Conservation (phyloP, 2,797 vertebrate genomes). For the Galagoides demidoff region DNA sequence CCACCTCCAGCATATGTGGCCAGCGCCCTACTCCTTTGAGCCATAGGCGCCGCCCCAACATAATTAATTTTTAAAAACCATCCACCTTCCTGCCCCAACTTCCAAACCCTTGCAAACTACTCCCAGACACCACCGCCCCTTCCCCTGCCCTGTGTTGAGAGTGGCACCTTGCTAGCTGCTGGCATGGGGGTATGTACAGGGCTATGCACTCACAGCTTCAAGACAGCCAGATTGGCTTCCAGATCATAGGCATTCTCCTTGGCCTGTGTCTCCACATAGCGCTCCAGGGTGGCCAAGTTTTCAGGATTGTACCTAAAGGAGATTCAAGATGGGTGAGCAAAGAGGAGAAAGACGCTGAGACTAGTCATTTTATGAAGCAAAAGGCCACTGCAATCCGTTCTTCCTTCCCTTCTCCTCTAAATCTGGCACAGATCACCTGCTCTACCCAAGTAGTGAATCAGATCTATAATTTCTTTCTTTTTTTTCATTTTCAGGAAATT, state of each 20-base stretch:
- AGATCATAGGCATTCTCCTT: constrained; percentile 95
- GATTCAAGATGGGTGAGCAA: background rate
- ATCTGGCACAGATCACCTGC: background rate
- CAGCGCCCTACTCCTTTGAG: too few relatives aligned
- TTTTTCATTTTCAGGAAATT: too few relatives aligned
- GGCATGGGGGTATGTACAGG: accelerated
- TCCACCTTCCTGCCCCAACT: background rate
- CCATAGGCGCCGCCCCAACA: too few relatives aligned
- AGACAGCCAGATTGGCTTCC: constrained; percentile 95
- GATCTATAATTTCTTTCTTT: background rate
- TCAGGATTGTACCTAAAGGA: constrained; percentile 94
- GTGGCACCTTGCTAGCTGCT: background rate
- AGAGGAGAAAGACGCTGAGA: background rate
- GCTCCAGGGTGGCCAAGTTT: constrained; percentile 93
- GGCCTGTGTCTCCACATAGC: constrained; percentile 95
- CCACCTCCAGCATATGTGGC: too few relatives aligned
- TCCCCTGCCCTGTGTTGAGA: background rate
- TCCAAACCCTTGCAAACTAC: background rate
- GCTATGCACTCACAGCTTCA: constrained; percentile 91
- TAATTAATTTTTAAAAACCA: background rate
- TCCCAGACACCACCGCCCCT: background rate
- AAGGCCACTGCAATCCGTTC: background rate
- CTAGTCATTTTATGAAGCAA: background rate
- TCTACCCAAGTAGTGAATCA: background rate
- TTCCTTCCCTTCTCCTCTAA: background rate